Conservation (phyloP, 2,888 invertebrate genomes). For the Folsomia candida region DNA sequence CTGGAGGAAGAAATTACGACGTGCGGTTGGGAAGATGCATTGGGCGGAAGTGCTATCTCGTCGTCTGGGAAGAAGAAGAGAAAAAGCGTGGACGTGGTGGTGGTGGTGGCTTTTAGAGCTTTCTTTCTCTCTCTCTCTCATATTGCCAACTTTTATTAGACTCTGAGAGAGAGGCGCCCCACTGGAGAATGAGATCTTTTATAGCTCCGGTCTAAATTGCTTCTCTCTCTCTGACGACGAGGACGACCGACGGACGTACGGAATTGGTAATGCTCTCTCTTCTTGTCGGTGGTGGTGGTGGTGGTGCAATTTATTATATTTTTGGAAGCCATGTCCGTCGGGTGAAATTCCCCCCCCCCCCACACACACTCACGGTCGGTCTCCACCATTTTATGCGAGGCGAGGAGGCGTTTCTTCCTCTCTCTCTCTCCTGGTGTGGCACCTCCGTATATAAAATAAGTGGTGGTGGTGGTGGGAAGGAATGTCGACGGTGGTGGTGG, state of each 20-base stretch:
- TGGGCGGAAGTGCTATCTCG: slow-evolving; percentile 52
- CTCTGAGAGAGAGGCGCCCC: slow-evolving; percentile 50
- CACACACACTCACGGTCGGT: neutral
- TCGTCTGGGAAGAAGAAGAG: slow-evolving; percentile 42
- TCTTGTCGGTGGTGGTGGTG: neutral
- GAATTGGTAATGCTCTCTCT: neutral
- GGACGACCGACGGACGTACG: too few species aligned
- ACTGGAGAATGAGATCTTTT: slow-evolving; percentile 49
- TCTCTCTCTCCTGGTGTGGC: too few species aligned
- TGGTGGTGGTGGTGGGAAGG: too few species aligned
- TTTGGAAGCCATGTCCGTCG: neutral
- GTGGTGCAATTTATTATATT: neutral
- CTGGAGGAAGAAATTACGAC: slow-evolving; percentile 49
- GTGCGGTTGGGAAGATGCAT: slow-evolving; percentile 50
- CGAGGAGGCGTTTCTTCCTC: slow-evolving; percentile 7
- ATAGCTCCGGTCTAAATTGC: slow-evolving; percentile 42
- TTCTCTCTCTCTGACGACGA: slow-evolving; percentile 29
- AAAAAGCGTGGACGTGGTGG: too few species aligned
- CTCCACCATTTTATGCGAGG: neutral
- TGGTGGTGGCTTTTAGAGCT: slow-evolving; percentile 43
- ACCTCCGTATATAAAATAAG: too few species aligned
- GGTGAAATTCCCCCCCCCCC: neutral
- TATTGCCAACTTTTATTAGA: slow-evolving; percentile 51
- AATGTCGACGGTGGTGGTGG: neutral
- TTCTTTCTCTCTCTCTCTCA: too few species aligned